Percentiles rank a stretch among this genome's conserved stretches.
Conservation (phyloP, 2,797 vertebrate genomes). For the Alectoris magna region DNA sequence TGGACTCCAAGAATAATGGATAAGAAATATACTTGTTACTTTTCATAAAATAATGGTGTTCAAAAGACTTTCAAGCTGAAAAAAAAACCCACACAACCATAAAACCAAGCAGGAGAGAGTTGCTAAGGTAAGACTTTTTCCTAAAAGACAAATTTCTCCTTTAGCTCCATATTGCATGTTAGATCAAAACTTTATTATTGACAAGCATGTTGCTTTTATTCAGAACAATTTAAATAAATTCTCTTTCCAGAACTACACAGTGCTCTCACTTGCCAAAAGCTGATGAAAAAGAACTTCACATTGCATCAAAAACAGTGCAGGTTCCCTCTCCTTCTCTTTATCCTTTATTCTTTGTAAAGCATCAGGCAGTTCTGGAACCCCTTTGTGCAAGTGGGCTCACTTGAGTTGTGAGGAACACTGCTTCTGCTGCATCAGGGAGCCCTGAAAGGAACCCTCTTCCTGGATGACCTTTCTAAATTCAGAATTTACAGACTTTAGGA, state of each 20-base stretch:
- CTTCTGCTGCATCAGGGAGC: background rate
- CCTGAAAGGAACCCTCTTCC: background rate
- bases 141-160: background rate
- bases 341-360: background rate
- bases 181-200: background rate
- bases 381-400: fast-evolving
- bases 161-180: background rate
- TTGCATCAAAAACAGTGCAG: background rate
- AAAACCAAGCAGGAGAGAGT: background rate
- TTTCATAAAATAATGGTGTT: background rate
- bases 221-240: background rate
- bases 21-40: background rate
- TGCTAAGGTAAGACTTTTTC: background rate
- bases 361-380: background rate
- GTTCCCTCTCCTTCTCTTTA: background rate
- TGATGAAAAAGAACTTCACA: background rate
- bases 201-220: background rate
- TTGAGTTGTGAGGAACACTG: background rate
- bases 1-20: background rate
- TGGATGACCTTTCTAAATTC: background rate
- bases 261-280: background rate
- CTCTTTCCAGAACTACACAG: background rate
- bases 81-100: background rate
- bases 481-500: background rate
- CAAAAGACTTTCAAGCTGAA: background rate